These are phyloP conservation scores for Plagodis pulveraria DNA, from an alignment of 2,888 invertebrate species.

Conservation along the genomic window DNA sequence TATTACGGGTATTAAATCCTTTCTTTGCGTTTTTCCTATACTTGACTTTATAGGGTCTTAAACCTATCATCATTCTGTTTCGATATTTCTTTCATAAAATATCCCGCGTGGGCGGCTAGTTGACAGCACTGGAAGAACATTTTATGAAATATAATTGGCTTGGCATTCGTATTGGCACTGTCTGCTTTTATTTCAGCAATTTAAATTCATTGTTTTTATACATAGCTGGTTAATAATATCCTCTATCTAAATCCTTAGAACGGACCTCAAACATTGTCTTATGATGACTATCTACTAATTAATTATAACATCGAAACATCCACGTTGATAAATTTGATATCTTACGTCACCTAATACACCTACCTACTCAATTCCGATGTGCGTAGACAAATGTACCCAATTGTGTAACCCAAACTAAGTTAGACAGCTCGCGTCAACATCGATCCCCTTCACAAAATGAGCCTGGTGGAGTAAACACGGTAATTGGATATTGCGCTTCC, in stretches of 20 bases:
- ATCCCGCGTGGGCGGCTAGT: slow-evolving; percentile 7
- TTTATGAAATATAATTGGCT: too few relatives aligned
- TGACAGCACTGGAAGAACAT: too few relatives aligned
- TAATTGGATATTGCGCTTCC: slow-evolving; percentile 54
- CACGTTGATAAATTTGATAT: background rate
- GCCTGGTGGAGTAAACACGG: slow-evolving; percentile 54
- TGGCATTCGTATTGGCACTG: too few relatives aligned
- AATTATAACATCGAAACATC: background rate
- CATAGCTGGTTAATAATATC: too few relatives aligned
- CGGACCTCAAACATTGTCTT: too few relatives aligned
- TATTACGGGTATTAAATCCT: slow-evolving; percentile 17
- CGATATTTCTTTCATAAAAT: slow-evolving; percentile 18
- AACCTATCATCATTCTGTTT: slow-evolving; percentile 7
- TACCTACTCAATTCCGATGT: slow-evolving; percentile 19
- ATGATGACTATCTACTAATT: too few relatives aligned
- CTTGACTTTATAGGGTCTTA: slow-evolving; percentile 14
- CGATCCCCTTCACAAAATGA: slow-evolving; percentile 53
- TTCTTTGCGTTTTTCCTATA: slow-evolving; percentile 15
- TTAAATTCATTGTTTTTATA: too few relatives aligned
- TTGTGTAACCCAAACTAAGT: slow-evolving; percentile 40
- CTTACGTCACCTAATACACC: slow-evolving; percentile 7
- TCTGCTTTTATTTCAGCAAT: too few relatives aligned
- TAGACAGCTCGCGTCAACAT: slow-evolving; percentile 48
- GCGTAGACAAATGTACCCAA: slow-evolving; percentile 35
- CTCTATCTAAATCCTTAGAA: too few relatives aligned